Evolutionary conservation across 2,888 invertebrate species (phyloP).

Genomic region (Dynastes tityus): DNA sequence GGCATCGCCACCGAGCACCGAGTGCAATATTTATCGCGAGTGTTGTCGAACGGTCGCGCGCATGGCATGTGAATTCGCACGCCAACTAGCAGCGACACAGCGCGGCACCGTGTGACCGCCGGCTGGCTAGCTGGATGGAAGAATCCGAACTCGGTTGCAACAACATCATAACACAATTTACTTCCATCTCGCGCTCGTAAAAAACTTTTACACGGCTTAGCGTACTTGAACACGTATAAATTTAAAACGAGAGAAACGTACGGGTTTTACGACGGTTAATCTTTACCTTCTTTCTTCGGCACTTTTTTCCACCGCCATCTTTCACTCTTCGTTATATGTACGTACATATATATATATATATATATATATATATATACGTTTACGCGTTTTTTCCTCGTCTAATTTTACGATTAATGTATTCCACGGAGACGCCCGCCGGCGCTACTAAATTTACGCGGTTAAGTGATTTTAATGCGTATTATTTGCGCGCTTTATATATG

Average conservation of each 20-base stretch:
- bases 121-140: slow-evolving; percentile 10
- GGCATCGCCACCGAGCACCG: slow-evolving; percentile 14
- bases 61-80: slow-evolving; percentile 17
- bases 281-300: slow-evolving; percentile 23
- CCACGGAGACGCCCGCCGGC: not conserved
- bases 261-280: slow-evolving; percentile 43
- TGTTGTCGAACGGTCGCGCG: slow-evolving; percentile 3
- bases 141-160: slow-evolving; percentile 49
- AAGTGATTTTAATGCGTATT: slow-evolving; percentile 9
- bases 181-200: slow-evolving; percentile 48
- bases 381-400: slow-evolving; percentile 6
- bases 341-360: not conserved
- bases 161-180: slow-evolving; percentile 51
- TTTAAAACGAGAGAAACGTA: slow-evolving; percentile 41
- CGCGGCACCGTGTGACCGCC: too few species aligned
- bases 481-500: not conserved
- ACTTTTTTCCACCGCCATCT: not conserved
- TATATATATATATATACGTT: not conserved
- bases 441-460: not conserved
- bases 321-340: not conserved
- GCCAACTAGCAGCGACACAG: too few species aligned
- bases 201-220: slow-evolving; percentile 47
- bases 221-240: slow-evolving; percentile 36
- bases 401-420: slow-evolving; percentile 25
- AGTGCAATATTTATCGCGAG: slow-evolving; percentile 5